These are phyloP conservation scores for Meles meles DNA, from an alignment of 2,113 vertebrate species.

Conservation along the genomic window DNA sequence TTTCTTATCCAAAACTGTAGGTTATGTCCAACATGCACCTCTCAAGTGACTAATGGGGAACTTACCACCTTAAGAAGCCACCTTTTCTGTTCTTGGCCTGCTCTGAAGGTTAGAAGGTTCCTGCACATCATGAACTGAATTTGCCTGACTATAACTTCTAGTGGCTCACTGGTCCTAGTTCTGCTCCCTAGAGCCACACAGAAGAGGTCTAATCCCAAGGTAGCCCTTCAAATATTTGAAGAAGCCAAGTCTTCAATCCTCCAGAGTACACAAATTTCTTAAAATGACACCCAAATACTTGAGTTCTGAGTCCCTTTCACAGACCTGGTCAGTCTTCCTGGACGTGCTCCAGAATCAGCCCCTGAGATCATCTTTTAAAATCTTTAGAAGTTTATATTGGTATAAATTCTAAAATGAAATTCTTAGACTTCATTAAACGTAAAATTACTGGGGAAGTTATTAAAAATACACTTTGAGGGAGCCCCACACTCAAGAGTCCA, in stretches of 20 bases:
- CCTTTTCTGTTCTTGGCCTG: not conserved
- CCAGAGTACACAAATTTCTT: not conserved
- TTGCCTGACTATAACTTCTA: not conserved
- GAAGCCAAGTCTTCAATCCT: not conserved
- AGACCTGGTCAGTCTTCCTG: not conserved
- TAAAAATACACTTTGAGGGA: not conserved
- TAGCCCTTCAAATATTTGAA: not conserved
- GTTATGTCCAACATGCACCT: not conserved
- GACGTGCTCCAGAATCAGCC: not conserved
- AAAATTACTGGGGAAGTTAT: not conserved
- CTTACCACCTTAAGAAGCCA: not conserved
- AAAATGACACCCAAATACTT: not conserved
- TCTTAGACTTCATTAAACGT: not conserved
- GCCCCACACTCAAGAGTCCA: not conserved
- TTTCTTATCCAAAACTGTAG: not conserved
- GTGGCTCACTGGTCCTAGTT: not conserved
- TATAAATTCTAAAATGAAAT: not conserved
- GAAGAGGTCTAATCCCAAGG: not conserved
- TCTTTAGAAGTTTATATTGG: not conserved
- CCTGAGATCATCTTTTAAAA: not conserved
- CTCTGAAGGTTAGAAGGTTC: not conserved
- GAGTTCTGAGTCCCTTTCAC: not conserved
- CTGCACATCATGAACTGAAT: not conserved
- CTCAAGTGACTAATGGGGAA: not conserved
- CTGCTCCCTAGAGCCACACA: not conserved